These are phyloP conservation scores for Papilio xuthus DNA, from an alignment of 1,140 invertebrate genomes.

Conservation along the genomic window DNA sequence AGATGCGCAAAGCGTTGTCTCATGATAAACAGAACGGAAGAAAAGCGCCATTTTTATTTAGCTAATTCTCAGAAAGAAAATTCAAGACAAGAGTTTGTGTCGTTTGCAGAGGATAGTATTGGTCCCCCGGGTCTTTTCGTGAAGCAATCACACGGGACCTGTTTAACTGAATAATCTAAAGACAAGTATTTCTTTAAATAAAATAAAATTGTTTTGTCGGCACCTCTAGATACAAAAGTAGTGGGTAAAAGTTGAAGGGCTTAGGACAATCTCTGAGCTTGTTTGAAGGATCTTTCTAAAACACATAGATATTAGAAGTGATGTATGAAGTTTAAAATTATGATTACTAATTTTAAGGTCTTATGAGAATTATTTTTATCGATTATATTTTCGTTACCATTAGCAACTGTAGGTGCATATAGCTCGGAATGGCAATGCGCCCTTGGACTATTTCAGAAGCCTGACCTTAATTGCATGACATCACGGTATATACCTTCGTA, in stretches of 20 bases:
- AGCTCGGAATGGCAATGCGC: slow-evolving; percentile 53
- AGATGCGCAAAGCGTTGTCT: slow-evolving; percentile 5
- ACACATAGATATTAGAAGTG: neutral
- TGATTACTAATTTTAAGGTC: neutral
- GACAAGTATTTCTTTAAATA: slow-evolving; percentile 11
- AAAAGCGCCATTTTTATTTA: slow-evolving; percentile 14
- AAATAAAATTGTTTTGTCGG: neutral
- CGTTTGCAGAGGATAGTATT: slow-evolving; percentile 14
- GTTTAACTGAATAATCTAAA: slow-evolving; percentile 16
- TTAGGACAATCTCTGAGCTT: too few species aligned
- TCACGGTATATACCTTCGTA: slow-evolving; percentile 55
- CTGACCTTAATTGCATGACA: slow-evolving; percentile 68
- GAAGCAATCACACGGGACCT: neutral
- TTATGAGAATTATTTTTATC: neutral
- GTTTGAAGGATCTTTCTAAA: too few species aligned
- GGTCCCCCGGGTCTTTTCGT: neutral
- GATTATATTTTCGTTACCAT: slow-evolving; percentile 24
- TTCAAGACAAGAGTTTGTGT: slow-evolving; percentile 7
- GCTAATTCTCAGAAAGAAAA: slow-evolving; percentile 8
- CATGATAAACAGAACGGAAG: slow-evolving; percentile 7
- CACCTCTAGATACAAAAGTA: neutral
- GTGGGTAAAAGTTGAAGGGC: neutral
- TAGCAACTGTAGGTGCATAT: slow-evolving; percentile 44
- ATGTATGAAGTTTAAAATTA: neutral
- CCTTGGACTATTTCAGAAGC: slow-evolving; percentile 70